Conservation (phyloP, 1,140 invertebrate species). For the Propsilocerus akamusi region DNA sequence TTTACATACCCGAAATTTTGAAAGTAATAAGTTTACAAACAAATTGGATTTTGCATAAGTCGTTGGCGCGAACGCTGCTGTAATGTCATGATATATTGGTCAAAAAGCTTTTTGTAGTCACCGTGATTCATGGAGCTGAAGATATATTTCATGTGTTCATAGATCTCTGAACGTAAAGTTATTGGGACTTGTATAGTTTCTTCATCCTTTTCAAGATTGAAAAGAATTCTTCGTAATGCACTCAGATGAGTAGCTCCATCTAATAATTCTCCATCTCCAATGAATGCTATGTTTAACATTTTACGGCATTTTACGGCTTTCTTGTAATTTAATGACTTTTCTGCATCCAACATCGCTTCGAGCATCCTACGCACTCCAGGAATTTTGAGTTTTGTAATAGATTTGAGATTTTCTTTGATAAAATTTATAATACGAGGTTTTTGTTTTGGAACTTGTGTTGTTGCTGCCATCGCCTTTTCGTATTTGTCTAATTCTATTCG, state of each 20-base stretch:
- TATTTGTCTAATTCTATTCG: neutral
- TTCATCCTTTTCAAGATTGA: conserved; percentile 24
- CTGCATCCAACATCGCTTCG: neutral
- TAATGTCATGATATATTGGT: no score
- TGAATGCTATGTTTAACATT: conserved; percentile 29
- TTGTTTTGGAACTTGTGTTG: neutral
- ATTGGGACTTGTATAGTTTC: conserved; percentile 16
- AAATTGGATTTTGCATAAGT: no score
- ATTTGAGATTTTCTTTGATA: neutral
- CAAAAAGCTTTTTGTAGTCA: conserved; percentile 26
- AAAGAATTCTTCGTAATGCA: conserved; percentile 23
- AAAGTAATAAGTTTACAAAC: no score
- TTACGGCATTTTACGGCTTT: conserved; percentile 21
- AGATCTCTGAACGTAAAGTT: conserved; percentile 25
- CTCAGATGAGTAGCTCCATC: conserved; percentile 27
- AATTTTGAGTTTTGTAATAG: neutral
- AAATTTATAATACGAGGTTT: neutral
- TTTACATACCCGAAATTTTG: no score
- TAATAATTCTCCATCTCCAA: conserved; percentile 30
- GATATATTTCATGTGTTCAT: conserved; percentile 27
- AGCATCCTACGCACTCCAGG: neutral
- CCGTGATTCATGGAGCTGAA: conserved; percentile 25
- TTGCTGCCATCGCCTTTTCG: neutral
- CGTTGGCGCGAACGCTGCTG: no score
- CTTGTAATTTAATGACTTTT: conserved; percentile 9